Percentiles rank a stretch among this genome's conserved stretches.
Conservation (phyloP, 2,888 invertebrate genomes). For the Theretra japonica region DNA sequence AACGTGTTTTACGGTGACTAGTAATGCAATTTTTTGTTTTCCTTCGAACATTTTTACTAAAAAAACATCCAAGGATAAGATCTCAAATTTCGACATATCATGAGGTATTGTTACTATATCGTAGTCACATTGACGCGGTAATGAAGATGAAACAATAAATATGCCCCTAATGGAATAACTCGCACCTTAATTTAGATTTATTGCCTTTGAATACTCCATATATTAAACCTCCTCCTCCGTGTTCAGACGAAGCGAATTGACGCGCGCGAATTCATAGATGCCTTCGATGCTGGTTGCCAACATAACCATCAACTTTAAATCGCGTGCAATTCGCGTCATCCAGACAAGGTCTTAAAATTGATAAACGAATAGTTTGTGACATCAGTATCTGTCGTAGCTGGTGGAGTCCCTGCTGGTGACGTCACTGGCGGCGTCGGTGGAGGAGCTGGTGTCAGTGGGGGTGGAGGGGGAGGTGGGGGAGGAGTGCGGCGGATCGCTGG, state of each 20-base stretch:
- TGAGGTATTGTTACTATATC: conserved; percentile 45
- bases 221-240: neutral
- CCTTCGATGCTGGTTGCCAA: no score
- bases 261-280: no score
- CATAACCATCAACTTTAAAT: no score
- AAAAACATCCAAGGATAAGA: conserved; percentile 63
- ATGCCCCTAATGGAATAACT: conserved; percentile 18
- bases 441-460: conserved; percentile 54
- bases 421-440: conserved; percentile 79
- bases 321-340: no score
- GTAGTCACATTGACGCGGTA: neutral
- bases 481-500: conserved; percentile 51
- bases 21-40: conserved; percentile 55
- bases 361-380: conserved; percentile 47
- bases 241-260: neutral
- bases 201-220: conserved; percentile 15
- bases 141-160: neutral
- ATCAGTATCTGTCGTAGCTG: conserved; percentile 75
- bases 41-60: conserved; percentile 57
- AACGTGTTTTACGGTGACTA: conserved; percentile 61
- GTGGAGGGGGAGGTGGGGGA: conserved; percentile 48
- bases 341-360: conserved; percentile 45
- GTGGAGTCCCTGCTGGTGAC: conserved; percentile 77
- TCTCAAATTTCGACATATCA: conserved; percentile 51
- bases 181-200: conserved; percentile 19